Percentiles rank a stretch among this genome's conserved stretches.
phyloP scores from a whole-genome alignment of 2,888 invertebrate genomes.

The Neria commutata region DNA sequence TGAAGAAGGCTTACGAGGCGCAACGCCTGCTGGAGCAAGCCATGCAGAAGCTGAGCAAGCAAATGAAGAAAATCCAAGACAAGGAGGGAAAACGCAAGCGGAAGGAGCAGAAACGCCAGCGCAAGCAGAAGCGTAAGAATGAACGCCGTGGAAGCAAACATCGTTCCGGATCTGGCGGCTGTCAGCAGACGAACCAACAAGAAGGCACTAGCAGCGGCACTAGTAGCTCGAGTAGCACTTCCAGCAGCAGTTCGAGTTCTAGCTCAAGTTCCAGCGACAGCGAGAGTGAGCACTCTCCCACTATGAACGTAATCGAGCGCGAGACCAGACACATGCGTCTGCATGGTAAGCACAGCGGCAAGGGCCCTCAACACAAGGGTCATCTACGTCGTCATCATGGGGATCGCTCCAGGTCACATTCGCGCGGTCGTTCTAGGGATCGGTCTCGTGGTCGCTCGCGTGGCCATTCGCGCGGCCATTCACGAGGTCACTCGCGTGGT shows the following conservation, averaged over 20 bases:
- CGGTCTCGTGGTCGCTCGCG: slow-evolving; percentile 28
- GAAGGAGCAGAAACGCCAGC: slow-evolving; percentile 1
- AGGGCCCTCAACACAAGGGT: too few species aligned
- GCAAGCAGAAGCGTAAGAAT: slow-evolving; percentile 1
- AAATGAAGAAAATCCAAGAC: slow-evolving; percentile 3
- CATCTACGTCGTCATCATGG: slow-evolving; percentile 19
- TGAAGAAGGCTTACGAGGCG: slow-evolving; percentile 40
- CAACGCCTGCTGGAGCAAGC: slow-evolving; percentile 35
- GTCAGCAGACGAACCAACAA: not conserved
- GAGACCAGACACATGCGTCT: slow-evolving; percentile 1
- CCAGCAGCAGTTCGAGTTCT: slow-evolving; percentile 35
- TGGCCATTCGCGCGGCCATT: slow-evolving; percentile 30
- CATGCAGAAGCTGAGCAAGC: slow-evolving; percentile 20
- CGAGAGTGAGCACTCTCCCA: too few species aligned
- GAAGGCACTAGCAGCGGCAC: slow-evolving; percentile 13
- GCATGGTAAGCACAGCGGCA: too few species aligned
- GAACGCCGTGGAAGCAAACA: slow-evolving; percentile 10
- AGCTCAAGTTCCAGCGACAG: slow-evolving; percentile 30
- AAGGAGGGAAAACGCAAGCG: slow-evolving; percentile 17
- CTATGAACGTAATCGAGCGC: slow-evolving; percentile 19
- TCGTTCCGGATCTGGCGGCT: slow-evolving; percentile 16
- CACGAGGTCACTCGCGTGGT: slow-evolving; percentile 23
- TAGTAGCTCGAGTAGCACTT: slow-evolving; percentile 33
- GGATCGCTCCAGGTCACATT: slow-evolving; percentile 23
- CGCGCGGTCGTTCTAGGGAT: slow-evolving; percentile 26